Evolutionary conservation across 2,113 vertebrate genomes (phyloP), one percentile per base, ranked within the genome.

Genomic region (Dermatemys mawii): DNA sequence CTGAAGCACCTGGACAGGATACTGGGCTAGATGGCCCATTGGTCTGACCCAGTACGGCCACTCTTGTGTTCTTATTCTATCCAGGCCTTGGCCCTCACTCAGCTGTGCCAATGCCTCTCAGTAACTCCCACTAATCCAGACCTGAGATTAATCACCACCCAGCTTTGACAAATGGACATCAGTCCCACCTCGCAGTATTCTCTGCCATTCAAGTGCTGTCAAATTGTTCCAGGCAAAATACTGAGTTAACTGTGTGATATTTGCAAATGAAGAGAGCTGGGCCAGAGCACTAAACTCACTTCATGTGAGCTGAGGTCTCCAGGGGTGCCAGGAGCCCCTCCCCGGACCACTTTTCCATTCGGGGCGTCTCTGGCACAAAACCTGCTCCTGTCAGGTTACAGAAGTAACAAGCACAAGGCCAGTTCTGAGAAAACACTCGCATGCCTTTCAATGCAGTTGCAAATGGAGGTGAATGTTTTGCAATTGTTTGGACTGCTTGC

Each of bases 401-500:
- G 10, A 17, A 14, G 24, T 27, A 51, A 84, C 3, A 14, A 93
- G 35, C 24, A 38, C 6, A 2, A 14, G 1, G 13, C 4, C 78
- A 41, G 2, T 48, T 32, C 73, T n/a, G 86, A 83, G 12, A 19
- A 4, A 80, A 82, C n/a, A 29, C 24, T 24, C 0, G 0, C 44
- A n/a, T 81, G 50, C 6, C 46, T 89, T 87, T 10, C 76, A 92
- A 76, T 70, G 73, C 50, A 80, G 12, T 44, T 80, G 80, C 57
- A 73, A n/a, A 1, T 38, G 35, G 46, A 87, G 26, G 14, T 0
- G 19, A 89, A 70, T 3, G 11, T 55, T 48, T 91, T 85, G 50
- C 48, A 24, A 4, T 8, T 24, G 83, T 55, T 0, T 86, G 79
- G 0, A 1, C 48, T 41, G 46, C 63, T 6, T 24, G 51, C 0